These are phyloP conservation scores for Chaetogeoica ovagalla DNA, from an alignment of 2,888 invertebrate genomes.

Conservation along the genomic window DNA sequence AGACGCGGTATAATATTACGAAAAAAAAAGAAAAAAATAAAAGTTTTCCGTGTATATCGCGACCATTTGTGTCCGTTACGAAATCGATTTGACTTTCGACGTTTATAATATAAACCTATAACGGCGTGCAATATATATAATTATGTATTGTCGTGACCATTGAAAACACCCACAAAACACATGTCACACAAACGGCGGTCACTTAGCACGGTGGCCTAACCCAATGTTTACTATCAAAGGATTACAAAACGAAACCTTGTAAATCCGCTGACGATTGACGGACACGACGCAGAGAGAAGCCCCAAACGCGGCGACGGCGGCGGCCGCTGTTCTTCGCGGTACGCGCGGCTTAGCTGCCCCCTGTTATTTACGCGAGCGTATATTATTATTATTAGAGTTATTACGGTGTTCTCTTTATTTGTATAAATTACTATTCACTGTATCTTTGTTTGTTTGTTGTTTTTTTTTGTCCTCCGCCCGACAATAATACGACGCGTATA, in stretches of 20 bases:
- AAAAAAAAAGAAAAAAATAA: too few relatives aligned
- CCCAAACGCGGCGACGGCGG: conserved; percentile 29
- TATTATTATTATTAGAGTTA: too few relatives aligned
- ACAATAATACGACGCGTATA: too few relatives aligned
- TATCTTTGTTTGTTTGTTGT: too few relatives aligned
- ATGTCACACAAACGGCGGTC: not conserved
- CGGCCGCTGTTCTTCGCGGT: too few relatives aligned
- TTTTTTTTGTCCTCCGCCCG: too few relatives aligned
- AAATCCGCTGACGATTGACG: conserved; percentile 25
- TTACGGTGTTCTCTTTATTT: not conserved
- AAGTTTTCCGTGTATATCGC: too few relatives aligned
- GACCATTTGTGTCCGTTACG: not conserved
- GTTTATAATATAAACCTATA: not conserved
- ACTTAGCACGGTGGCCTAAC: conserved; percentile 36
- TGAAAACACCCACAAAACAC: conserved; percentile 2
- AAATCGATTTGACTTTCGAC: conserved; percentile 6
- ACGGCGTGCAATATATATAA: not conserved
- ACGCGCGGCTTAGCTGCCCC: too few relatives aligned
- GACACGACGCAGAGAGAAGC: conserved; percentile 16
- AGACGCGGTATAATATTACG: too few relatives aligned
- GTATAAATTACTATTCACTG: too few relatives aligned
- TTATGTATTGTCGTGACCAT: conserved; percentile 10
- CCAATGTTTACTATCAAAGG: conserved; percentile 46
- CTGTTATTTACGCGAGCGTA: too few relatives aligned
- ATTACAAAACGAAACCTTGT: conserved; percentile 52